Base-by-base conservation (phyloP, 2,888 invertebrate species). In the Syrista parreyssii region DNA sequence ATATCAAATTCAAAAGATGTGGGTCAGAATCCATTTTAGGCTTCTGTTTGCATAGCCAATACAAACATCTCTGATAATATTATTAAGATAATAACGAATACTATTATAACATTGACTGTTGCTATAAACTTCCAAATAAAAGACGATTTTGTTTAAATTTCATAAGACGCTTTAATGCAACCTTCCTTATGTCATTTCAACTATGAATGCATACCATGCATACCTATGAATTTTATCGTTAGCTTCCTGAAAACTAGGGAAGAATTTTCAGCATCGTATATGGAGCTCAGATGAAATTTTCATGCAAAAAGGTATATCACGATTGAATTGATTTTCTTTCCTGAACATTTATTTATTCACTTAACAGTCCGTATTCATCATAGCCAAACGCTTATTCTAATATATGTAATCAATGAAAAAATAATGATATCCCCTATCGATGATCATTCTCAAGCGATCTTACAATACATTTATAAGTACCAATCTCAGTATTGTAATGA, bases 381-480 rank as follows among this genome's bases (percentile, higher is more conserved):
- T 40, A 40, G 40, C 40, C 40, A 40, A 40, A 40, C 15, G 15
- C 40, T 40, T 15, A 40, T 40, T 40, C 15, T 40, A 40, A 40
- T 40, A 40, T 40, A 33, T 3, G 33, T 33, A 40, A 40, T 40
- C 40, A 40, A 40, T 40, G 40, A 40, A 15, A 40, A 40, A 40
- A 40, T 40, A 40, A 40, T 15, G 15, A 40, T 40, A 40, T 40
- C 15, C 6, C 40, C 15, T 40, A 15, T 15, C 40, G 40, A 40
- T 1, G 1, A 40, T 15, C 40, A 40, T 15, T 15, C 6, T 40
- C 6, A 40, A 40, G 40, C 40, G 15, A 15, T 12, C 1, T 36
- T 36, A 36, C 40, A 40, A 40, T 40, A 40, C 15, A 40, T 40
- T 1, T 40, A 40, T 94, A 92, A 96, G 40, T 40, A 40, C 6